These are phyloP conservation scores for Drosophila suzukii DNA, from an alignment of 1,140 invertebrate genomes.

Conservation along the genomic window DNA sequence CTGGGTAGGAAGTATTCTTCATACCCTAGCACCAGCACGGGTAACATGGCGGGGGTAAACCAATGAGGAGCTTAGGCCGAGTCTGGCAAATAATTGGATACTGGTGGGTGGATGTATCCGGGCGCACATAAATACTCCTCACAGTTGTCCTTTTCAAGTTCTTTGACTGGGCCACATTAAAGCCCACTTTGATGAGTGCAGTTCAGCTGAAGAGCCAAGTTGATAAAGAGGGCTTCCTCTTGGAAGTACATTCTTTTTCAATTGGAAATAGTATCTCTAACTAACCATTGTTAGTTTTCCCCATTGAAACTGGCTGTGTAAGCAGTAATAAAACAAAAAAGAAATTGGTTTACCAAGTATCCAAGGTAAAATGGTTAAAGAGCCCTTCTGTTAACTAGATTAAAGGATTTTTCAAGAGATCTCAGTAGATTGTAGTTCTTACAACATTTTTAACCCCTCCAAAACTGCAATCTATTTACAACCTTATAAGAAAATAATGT, in stretches of 20 bases:
- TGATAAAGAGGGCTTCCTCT: slow-evolving; percentile 1
- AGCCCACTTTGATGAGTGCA: slow-evolving; percentile 31
- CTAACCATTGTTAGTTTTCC: slow-evolving; percentile 9
- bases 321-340: too few relatives aligned
- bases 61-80: slow-evolving; percentile 48
- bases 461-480: background rate
- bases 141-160: slow-evolving; percentile 42
- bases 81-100: slow-evolving; percentile 47
- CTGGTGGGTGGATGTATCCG: slow-evolving; percentile 35
- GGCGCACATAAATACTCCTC: slow-evolving; percentile 40
- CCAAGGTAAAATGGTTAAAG: background rate
- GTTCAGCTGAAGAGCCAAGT: slow-evolving; percentile 1
- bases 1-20: slow-evolving; percentile 31
- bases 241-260: slow-evolving; percentile 20
- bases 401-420: too few relatives aligned
- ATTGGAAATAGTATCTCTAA: slow-evolving; percentile 10
- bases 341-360: too few relatives aligned
- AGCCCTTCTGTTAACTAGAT: too few relatives aligned
- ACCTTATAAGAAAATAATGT: slow-evolving; percentile 2
- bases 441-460: too few relatives aligned
- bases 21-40: slow-evolving; percentile 19
- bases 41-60: slow-evolving; percentile 29
- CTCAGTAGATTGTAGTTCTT: too few relatives aligned
- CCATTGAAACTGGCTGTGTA: background rate
- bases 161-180: slow-evolving; percentile 39